Evolutionary conservation across 2,888 invertebrate species (phyloP), one percentile per base, ranked within the genome.

Genomic region (Ctena decussata): DNA sequence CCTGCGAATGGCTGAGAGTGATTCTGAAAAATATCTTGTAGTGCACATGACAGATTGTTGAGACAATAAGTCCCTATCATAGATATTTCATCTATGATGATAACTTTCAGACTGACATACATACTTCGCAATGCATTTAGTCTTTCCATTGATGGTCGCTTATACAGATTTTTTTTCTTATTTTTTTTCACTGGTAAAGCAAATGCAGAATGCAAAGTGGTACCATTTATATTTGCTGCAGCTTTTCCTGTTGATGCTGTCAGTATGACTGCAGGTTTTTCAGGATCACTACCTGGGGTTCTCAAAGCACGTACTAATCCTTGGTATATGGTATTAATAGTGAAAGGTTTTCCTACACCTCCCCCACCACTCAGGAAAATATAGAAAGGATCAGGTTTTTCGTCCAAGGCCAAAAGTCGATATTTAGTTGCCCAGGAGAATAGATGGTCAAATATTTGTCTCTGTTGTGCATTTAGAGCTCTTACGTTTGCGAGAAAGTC

Each of bases 181-280:
- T 15, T 27, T 41, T 72, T 39, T 69, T 44, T 89, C 1, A 87
- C 79, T 70, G 85, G 86, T 6, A 88, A 60, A 41, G 37, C 39
- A 49, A 86, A 84, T 12, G 85, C 86, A 49, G 74, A 24, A 46
- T 90, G 90, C 0, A 87, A 57, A 49, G 87, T 90, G 12, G 77
- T 82, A n/a, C 84, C 89, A 78, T 65, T 75, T 37, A 88, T 84
- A 70, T 89, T 90, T 44, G 77, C 73, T 35, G 87, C 89, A 32
- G 89, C 90, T 82, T 84, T 87, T 30, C 89, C 89, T 41, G 87
- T 89, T 39, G 89, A 80, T 41, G 90, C 87, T 71, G 85, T 87
- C 15, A 90, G 78, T 1, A 88, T 18, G n/a, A 87, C 79, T 57
- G 81, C 70, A 27, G 49, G 72, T 49, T 60, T 57, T 57, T 77